Percentiles rank a stretch among this genome's conserved stretches.
Evolutionary conservation across 1,140 invertebrate genomes (phyloP).

Genomic region (Batillaria attramentaria): DNA sequence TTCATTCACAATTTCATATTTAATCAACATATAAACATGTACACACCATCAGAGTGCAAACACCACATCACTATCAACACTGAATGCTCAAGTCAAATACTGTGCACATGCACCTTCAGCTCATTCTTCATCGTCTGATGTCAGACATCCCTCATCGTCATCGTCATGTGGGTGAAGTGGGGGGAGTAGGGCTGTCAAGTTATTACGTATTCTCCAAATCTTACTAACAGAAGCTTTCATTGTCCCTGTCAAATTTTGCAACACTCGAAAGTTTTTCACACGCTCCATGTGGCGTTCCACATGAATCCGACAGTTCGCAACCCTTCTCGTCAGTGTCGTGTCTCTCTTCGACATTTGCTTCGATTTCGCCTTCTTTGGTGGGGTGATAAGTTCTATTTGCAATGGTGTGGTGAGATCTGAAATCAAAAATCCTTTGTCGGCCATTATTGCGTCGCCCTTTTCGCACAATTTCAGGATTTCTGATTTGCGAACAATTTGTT

Average conservation of each 20-base stretch:
- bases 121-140: no score
- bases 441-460: slow-evolving; percentile 21
- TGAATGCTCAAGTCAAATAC: no score
- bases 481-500: background rate
- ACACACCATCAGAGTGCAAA: no score
- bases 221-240: background rate
- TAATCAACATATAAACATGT: no score
- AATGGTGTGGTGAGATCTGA: slow-evolving; percentile 15
- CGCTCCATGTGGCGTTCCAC: slow-evolving; percentile 13
- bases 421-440: slow-evolving; percentile 17
- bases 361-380: background rate
- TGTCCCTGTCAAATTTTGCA: background rate
- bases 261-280: slow-evolving; percentile 17
- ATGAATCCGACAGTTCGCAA: slow-evolving; percentile 8
- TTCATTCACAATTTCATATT: no score
- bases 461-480: slow-evolving; percentile 8
- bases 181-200: background rate
- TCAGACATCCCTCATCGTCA: background rate
- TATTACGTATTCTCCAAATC: background rate
- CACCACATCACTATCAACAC: no score
- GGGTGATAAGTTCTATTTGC: slow-evolving; percentile 1
- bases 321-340: background rate
- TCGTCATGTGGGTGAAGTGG: background rate
- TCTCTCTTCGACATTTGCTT: background rate
- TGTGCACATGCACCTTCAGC: no score